Percentiles rank a stretch among this genome's conserved stretches.
phyloP scores from a whole-genome alignment of 1,140 invertebrate genomes.

The Adoxophyes honmai region DNA sequence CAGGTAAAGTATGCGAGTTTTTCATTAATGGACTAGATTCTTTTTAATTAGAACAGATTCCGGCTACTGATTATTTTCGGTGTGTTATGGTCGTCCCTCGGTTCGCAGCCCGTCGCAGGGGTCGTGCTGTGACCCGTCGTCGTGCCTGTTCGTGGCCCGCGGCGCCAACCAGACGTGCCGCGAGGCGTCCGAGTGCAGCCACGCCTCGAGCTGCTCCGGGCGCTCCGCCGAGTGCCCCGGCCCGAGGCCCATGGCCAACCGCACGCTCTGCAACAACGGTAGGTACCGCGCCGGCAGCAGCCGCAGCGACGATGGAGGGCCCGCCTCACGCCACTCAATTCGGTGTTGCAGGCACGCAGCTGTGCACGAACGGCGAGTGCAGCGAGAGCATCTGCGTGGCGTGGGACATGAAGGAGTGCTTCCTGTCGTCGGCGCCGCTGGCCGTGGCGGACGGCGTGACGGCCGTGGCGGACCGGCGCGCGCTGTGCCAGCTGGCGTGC shows the following conservation, averaged over 20 bases:
- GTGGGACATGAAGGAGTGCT: constrained; percentile 97
- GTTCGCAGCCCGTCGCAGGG: constrained; percentile 93
- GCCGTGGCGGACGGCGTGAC: constrained; percentile 74
- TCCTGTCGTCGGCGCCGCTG: constrained; percentile 93
- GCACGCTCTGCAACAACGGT: constrained; percentile 68
- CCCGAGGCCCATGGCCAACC: constrained; percentile 79
- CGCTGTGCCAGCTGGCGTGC: constrained; percentile 97
- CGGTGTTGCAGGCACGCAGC: constrained; percentile 80
- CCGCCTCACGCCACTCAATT: no score
- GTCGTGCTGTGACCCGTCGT: constrained; percentile 92
- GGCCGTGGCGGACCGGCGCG: constrained; percentile 83
- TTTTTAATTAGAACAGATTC: no score
- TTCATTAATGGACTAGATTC: no score
- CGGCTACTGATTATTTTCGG: no score
- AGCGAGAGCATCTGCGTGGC: constrained; percentile 96
- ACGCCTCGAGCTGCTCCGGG: constrained; percentile 91
- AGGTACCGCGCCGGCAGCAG: no score
- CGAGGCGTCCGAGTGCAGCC: constrained; percentile 92
- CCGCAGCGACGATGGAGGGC: no score
- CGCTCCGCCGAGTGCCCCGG: constrained; percentile 90
- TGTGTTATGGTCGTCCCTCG: constrained; percentile 22
- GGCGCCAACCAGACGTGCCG: constrained; percentile 85
- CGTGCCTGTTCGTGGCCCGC: constrained; percentile 87
- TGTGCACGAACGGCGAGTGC: constrained; percentile 97
- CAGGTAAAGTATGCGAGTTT: no score